Conservation (phyloP, 1,140 invertebrate species). For the Pseudomyrmex cubaensis region DNA sequence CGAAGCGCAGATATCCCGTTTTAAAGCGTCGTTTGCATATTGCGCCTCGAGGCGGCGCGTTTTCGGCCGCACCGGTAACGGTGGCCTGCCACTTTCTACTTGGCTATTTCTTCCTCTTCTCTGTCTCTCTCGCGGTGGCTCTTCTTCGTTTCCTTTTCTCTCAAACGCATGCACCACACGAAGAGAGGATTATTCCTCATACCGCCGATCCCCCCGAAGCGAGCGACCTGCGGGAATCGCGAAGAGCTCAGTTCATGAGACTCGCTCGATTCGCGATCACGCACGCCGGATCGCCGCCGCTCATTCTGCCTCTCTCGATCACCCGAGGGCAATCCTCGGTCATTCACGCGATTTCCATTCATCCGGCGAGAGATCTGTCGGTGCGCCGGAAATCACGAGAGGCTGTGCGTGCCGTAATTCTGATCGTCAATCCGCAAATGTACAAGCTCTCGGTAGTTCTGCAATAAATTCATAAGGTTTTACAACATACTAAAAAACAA, state of each 20-base stretch:
- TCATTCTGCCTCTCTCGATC: slow-evolving; percentile 64
- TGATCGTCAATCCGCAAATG: slow-evolving; percentile 5
- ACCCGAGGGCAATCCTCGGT: slow-evolving; percentile 63
- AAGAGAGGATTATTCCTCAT: slow-evolving; percentile 51
- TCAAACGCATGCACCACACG: slow-evolving; percentile 44
- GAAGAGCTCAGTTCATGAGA: slow-evolving; percentile 44
- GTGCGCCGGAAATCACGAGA: not conserved
- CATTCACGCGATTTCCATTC: slow-evolving; percentile 81
- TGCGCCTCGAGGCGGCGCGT: slow-evolving; percentile 71
- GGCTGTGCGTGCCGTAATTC: slow-evolving; percentile 8
- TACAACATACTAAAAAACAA: no score
- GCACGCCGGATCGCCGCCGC: slow-evolving; percentile 59
- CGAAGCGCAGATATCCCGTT: slow-evolving; percentile 82
- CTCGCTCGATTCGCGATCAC: slow-evolving; percentile 70
- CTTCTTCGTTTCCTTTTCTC: slow-evolving; percentile 8
- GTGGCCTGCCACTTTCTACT: slow-evolving; percentile 76
- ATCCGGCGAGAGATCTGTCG: slow-evolving; percentile 59
- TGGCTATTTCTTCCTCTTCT: slow-evolving; percentile 59
- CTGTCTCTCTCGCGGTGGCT: slow-evolving; percentile 30
- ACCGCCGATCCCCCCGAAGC: slow-evolving; percentile 50
- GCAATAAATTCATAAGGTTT: no score
- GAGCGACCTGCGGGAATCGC: slow-evolving; percentile 28
- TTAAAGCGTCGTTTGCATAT: slow-evolving; percentile 81
- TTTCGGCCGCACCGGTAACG: slow-evolving; percentile 77
- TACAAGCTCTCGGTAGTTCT: not conserved